Evolutionary conservation across 1,140 invertebrate species (phyloP), one percentile per base, ranked within the genome.

Genomic region (Eumeta japonica): DNA sequence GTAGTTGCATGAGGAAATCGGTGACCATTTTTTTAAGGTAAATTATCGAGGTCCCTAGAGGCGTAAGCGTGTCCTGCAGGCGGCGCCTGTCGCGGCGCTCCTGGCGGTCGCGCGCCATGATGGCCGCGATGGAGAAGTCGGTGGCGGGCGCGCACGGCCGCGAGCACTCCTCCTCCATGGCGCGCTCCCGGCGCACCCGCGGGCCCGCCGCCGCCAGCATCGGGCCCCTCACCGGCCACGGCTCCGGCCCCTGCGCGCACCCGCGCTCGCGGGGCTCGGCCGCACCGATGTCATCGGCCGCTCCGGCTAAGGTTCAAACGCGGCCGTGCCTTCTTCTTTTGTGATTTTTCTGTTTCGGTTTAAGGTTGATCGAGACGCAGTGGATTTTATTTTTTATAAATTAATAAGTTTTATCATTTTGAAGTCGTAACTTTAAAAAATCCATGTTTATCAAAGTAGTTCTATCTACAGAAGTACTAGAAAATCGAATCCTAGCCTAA

Each of bases 81-180:
- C 66, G 59, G 29, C 57, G 59, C 32, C 68, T 48, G 41, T 72
- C 66, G 20, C 70, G 55, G n/a, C 70, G 39, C 49, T 75, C 72
- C 49, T 77, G 79, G 9, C 80, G 50, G 42, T 83, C 84, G 37
- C 85, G 62, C 32, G 85, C 86, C 87, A 92, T 91, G 48, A 92
- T 91, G 38, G 89, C 89, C 12, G 88, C 89, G 46, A 92, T 92
- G 58, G 88, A 90, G 77, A 92, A 92, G 75, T 92, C 88, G 16
- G 88, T 91, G 62, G 88, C 86, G 16, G 88, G 91, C 62, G 88
- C 86, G 65, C 83, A 85, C 40, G 83, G 83, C 48, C 79, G 55
- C 34, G 79, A 79, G 62, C 79, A 80, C 45, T 81, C 79, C 54
- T 80, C 79, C 52, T 81, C 80, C 70, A 75, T 75, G 45, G 48